phyloP scores from a whole-genome alignment of 2,113 vertebrate species.

The Tetrax tetrax region DNA sequence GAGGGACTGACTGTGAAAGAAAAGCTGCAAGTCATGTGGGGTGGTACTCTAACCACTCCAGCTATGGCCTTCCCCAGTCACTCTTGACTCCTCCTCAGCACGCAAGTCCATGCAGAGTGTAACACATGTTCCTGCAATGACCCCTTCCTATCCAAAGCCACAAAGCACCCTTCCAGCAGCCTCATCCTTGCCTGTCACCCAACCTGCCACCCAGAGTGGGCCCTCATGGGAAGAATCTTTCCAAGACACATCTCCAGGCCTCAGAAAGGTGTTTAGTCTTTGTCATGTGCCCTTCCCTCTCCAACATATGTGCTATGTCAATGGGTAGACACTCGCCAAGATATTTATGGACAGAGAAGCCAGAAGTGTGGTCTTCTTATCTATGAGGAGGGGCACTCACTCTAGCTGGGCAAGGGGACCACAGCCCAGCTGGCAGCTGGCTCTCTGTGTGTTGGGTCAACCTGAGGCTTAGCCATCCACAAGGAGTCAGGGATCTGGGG shows the following conservation, averaged over 20 bases:
- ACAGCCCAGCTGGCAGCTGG: not conserved
- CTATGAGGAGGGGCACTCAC: not conserved
- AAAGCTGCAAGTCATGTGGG: not conserved
- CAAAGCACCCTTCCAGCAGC: not conserved
- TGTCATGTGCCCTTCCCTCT: accelerated
- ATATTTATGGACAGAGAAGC: not conserved
- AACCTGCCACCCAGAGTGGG: not conserved
- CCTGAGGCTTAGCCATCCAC: not conserved
- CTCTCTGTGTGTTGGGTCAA: accelerated
- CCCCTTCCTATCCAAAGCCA: not conserved
- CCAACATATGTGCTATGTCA: not conserved
- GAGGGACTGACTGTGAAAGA: not conserved
- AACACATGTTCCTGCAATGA: not conserved
- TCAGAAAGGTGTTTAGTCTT: not conserved
- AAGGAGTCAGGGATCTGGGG: not conserved
- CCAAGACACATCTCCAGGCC: accelerated
- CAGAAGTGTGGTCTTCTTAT: not conserved
- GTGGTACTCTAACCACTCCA: not conserved
- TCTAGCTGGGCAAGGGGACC: not conserved
- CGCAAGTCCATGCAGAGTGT: too few relatives aligned
- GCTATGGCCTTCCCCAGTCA: not conserved
- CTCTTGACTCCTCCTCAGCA: not conserved
- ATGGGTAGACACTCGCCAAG: accelerated
- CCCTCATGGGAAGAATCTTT: not conserved
- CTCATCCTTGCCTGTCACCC: not conserved